A percentile compares a stretch with the other conserved stretches of the same genome.
Evolutionary conservation across 2,113 vertebrate genomes (phyloP).

Genomic region (Tinamus guttatus): DNA sequence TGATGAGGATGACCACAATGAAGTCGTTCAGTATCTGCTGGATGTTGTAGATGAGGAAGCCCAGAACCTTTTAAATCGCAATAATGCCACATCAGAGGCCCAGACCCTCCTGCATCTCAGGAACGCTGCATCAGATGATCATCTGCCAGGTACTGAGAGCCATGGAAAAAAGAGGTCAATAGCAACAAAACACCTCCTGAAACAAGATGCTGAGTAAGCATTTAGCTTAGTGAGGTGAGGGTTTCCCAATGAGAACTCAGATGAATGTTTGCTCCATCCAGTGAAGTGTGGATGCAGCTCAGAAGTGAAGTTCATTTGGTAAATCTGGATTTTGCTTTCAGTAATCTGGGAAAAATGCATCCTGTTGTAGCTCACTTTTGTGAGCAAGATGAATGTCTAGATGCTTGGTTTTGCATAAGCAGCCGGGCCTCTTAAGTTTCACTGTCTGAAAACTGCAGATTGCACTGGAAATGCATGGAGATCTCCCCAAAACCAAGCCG

Average conservation of each 20-base stretch:
- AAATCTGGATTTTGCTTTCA: background rate
- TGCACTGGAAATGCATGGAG: background rate
- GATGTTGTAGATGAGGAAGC: conserved; percentile 85
- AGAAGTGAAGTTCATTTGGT: background rate
- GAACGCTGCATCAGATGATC: conserved; percentile 34
- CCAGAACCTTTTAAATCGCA: conserved; percentile 80
- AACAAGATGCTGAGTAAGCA: background rate
- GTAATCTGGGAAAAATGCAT: background rate
- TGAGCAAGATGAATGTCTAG: background rate
- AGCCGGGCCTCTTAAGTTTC: background rate
- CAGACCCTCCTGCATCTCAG: conserved; percentile 75
- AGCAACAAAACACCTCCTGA: background rate
- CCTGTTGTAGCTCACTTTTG: background rate
- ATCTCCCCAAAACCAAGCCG: background rate
- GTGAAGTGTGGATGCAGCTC: background rate
- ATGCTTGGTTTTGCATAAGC: background rate
- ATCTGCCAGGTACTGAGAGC: conserved; percentile 56
- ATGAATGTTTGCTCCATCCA: background rate
- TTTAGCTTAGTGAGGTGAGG: background rate
- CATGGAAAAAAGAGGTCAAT: background rate
- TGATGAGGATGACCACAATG: conserved; percentile 82
- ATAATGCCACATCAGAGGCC: conserved; percentile 60
- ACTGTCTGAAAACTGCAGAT: background rate
- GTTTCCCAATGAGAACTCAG: background rate
- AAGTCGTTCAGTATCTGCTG: conserved; percentile 82